Conservation (phyloP, 2,113 vertebrate genomes). For the Tympanuchus pallidicinctus region DNA sequence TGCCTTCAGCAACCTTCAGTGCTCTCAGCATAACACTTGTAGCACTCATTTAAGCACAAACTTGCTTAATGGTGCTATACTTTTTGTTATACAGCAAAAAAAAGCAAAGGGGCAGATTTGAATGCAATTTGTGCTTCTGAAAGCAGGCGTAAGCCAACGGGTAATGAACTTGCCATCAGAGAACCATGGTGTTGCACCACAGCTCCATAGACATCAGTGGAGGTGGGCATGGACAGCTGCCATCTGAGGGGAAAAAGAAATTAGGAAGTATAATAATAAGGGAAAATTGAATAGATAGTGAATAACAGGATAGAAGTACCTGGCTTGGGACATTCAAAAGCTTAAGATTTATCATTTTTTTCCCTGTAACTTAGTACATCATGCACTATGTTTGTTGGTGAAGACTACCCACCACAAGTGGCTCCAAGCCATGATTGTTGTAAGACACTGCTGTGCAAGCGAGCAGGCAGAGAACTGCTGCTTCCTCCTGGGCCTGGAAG, state of each 20-base stretch:
- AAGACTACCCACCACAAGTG: background rate
- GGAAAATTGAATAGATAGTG: fast-evolving
- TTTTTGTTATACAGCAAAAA: background rate
- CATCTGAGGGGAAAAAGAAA: background rate
- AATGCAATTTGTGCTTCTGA: background rate
- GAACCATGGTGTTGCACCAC: background rate
- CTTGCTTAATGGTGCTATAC: fast-evolving
- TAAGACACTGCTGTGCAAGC: background rate
- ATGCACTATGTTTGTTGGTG: fast-evolving
- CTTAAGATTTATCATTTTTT: background rate
- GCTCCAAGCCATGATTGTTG: fast-evolving
- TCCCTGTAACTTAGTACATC: background rate
- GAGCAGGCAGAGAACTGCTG: background rate
- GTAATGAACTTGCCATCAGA: background rate
- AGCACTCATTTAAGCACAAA: background rate
- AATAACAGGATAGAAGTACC: background rate
- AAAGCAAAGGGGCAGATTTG: background rate
- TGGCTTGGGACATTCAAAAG: background rate
- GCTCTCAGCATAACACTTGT: background rate
- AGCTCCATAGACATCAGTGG: background rate
- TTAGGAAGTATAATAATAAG: background rate
- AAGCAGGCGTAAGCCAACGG: background rate
- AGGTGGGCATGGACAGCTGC: background rate
- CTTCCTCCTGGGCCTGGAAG: background rate
- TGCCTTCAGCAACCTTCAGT: too few relatives aligned